These are phyloP conservation scores for Phasia obesa DNA, from an alignment of 2,888 invertebrate species.

Conservation along the genomic window DNA sequence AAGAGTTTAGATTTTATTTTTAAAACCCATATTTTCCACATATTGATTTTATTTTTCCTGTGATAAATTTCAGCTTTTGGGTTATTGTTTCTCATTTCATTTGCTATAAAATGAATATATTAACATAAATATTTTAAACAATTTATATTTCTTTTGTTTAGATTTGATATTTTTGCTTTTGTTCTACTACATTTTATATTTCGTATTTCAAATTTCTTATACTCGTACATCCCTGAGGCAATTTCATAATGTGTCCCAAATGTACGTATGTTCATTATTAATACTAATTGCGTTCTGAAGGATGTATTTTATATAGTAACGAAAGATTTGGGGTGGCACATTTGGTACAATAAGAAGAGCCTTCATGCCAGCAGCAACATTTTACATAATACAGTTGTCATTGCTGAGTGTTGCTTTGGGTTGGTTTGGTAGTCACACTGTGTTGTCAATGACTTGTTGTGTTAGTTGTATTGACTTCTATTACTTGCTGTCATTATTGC, in stretches of 20 bases:
- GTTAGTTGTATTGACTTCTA: not conserved
- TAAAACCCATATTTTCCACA: conserved; percentile 14
- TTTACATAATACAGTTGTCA: conserved; percentile 5
- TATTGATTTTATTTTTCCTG: conserved; percentile 41
- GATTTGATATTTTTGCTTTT: not conserved
- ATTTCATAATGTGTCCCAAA: conserved; percentile 69
- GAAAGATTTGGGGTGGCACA: not conserved
- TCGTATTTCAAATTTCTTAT: conserved; percentile 61
- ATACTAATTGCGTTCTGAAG: conserved; percentile 64
- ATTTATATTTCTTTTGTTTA: conserved; percentile 2
- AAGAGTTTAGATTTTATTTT: conserved; percentile 45
- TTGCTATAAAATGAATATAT: conserved; percentile 38
- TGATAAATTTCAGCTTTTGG: not conserved
- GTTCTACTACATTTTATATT: conserved; percentile 27
- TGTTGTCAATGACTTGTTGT: conserved; percentile 3
- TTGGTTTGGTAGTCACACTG: not conserved
- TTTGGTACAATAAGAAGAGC: not conserved
- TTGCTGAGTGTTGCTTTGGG: conserved; percentile 26
- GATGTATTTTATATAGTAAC: not conserved
- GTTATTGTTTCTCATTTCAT: conserved; percentile 26
- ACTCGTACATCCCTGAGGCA: conserved; percentile 64
- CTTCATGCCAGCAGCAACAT: not conserved
- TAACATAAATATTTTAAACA: conserved; percentile 48
- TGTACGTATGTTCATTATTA: conserved; percentile 69
- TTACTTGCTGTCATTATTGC: conserved; percentile 11